Conservation (phyloP, 2,113 vertebrate species). For the Pseudolaguvia tuberculata region DNA sequence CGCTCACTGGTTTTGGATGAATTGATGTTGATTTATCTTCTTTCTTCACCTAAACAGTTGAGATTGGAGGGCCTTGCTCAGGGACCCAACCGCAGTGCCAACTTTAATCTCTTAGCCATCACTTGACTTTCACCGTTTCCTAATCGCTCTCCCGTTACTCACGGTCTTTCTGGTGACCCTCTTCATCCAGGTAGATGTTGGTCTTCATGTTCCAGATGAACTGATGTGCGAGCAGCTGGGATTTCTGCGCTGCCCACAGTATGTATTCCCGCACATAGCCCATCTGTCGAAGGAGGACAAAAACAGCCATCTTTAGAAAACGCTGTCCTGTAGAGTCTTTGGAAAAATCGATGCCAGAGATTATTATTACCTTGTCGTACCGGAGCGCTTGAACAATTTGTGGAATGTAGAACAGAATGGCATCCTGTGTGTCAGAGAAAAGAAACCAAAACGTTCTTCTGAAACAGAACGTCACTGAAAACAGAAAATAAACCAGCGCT, state of each 20-base stretch:
- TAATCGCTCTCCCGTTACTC: constrained; percentile 57
- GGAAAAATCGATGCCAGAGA: neutral
- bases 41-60: too few relatives aligned
- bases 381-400: constrained; percentile 96
- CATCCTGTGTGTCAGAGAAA: constrained; percentile 70
- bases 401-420: constrained; percentile 98
- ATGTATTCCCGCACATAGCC: constrained; percentile 97
- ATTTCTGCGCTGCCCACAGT: constrained; percentile 93
- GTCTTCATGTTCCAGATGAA: constrained; percentile 99
- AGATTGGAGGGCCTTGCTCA: too few relatives aligned
- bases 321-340: neutral
- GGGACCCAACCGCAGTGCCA: too few relatives aligned
- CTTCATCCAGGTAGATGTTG: constrained; percentile 92
- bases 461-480: too few relatives aligned
- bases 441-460: too few relatives aligned
- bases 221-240: constrained; percentile 94
- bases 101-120: too few relatives aligned
- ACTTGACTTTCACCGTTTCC: neutral
- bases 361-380: constrained; percentile 88
- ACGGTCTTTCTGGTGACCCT: constrained; percentile 95
- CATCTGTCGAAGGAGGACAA: constrained; percentile 72
- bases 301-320: neutral
- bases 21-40: too few relatives aligned
- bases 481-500: neutral
- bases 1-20: too few relatives aligned